These are phyloP conservation scores for Sycophaga agraensis DNA, from an alignment of 1,140 invertebrate species.

Conservation along the genomic window DNA sequence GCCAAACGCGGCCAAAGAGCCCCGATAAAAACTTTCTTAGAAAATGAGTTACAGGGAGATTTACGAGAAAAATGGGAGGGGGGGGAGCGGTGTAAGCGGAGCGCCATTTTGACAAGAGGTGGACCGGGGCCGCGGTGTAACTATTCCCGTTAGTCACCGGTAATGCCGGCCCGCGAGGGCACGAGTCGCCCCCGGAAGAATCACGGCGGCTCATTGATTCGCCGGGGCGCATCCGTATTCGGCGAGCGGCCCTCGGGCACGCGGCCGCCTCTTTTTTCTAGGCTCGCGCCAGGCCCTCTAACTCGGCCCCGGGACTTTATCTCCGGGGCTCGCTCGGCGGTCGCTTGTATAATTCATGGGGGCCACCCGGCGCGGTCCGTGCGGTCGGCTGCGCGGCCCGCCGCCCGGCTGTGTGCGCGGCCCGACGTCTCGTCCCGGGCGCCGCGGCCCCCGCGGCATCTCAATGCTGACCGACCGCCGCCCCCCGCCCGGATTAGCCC, in stretches of 20 bases:
- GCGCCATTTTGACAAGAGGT: too few relatives aligned
- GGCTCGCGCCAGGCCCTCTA: constrained; percentile 3
- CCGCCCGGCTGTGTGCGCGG: background rate
- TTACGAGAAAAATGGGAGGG: too few relatives aligned
- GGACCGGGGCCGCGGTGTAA: too few relatives aligned
- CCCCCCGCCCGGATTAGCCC: constrained; percentile 55
- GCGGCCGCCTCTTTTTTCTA: constrained; percentile 26
- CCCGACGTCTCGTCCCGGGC: constrained; percentile 30
- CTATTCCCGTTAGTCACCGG: too few relatives aligned
- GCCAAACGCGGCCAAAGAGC: too few relatives aligned
- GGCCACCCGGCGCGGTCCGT: constrained; percentile 41
- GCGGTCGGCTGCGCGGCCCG: constrained; percentile 34
- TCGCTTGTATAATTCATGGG: constrained; percentile 58
- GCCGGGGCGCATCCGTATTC: too few relatives aligned
- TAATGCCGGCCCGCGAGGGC: too few relatives aligned
- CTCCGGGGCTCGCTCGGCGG: constrained; percentile 22
- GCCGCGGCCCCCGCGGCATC: constrained; percentile 47
- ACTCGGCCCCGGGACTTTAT: too few relatives aligned
- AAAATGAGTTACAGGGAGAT: too few relatives aligned
- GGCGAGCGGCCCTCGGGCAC: background rate
- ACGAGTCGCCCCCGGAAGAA: too few relatives aligned
- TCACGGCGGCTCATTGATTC: background rate
- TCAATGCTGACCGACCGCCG: constrained; percentile 56
- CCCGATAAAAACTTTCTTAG: too few relatives aligned
- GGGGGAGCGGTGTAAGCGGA: too few relatives aligned